Evolutionary conservation across 2,888 invertebrate genomes (phyloP).

Genomic region (Chaetogeoica ovagalla): DNA sequence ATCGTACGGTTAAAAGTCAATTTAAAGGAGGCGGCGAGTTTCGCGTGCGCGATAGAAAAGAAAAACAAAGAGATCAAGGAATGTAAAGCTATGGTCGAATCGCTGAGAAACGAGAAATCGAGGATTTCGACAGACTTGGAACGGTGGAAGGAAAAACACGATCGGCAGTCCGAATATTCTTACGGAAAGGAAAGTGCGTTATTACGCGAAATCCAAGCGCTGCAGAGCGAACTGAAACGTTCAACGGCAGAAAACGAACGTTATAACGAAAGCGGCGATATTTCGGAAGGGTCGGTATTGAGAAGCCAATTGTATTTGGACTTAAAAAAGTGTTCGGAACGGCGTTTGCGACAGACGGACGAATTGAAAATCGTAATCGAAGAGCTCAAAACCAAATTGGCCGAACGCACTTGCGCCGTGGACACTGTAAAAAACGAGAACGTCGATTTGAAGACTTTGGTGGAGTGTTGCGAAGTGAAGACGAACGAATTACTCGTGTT

Average conservation of each 20-base stretch:
- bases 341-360: constrained; percentile 7
- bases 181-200: constrained; percentile 24
- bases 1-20: constrained; percentile 26
- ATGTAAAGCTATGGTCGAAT: constrained; percentile 7
- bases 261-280: constrained; percentile 25
- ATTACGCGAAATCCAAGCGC: constrained; percentile 26
- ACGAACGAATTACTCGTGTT: constrained; percentile 44
- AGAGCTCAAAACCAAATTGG: constrained; percentile 22
- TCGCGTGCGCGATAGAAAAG: background rate
- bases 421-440: constrained; percentile 38
- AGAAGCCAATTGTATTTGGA: constrained; percentile 22
- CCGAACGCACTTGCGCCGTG: background rate
- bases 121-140: constrained; percentile 39
- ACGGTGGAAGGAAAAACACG: constrained; percentile 30
- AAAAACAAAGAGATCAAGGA: constrained; percentile 45
- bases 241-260: constrained; percentile 43
- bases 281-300: constrained; percentile 23
- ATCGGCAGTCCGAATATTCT: constrained; percentile 13
- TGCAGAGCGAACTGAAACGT: constrained; percentile 23
- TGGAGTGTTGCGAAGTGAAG: constrained; percentile 36
- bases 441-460: constrained; percentile 33
- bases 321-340: constrained; percentile 16
- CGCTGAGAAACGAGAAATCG: constrained; percentile 21
- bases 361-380: constrained; percentile 10
- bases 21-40: background rate